Conservation (phyloP, 2,113 vertebrate genomes). For the Mastomys coucha region DNA sequence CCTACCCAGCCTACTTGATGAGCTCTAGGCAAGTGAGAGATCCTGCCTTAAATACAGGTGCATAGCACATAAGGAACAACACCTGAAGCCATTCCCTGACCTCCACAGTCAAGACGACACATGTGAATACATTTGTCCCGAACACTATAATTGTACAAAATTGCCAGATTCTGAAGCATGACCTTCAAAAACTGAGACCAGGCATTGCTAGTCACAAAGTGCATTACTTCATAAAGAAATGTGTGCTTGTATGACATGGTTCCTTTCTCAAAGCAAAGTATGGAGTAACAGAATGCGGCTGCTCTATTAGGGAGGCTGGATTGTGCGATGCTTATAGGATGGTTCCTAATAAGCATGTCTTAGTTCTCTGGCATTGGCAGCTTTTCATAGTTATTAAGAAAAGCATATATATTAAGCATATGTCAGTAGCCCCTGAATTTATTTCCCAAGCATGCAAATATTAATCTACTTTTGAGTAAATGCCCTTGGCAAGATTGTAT, state of each 20-base stretch:
- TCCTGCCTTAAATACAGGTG: no score
- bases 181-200: background rate
- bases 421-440: conserved; percentile 6
- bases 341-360: background rate
- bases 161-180: background rate
- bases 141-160: background rate
- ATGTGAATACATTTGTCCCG: no score
- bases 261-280: background rate
- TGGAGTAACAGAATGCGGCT: background rate
- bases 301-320: background rate
- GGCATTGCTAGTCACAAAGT: background rate
- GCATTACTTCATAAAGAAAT: background rate
- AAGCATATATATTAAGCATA: background rate
- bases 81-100: background rate
- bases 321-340: conserved; percentile 39
- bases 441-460: background rate
- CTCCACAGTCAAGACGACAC: background rate
- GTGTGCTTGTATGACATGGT: background rate
- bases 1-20: no score
- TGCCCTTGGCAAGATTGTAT: background rate
- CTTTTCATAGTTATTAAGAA: background rate
- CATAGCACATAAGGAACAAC: background rate
- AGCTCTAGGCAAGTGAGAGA: background rate
- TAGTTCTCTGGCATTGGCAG: conserved; percentile 16
- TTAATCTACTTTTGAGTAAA: conserved; percentile 33